phyloP scores from a whole-genome alignment of 2,797 vertebrate species.

The Mycteria americana region DNA sequence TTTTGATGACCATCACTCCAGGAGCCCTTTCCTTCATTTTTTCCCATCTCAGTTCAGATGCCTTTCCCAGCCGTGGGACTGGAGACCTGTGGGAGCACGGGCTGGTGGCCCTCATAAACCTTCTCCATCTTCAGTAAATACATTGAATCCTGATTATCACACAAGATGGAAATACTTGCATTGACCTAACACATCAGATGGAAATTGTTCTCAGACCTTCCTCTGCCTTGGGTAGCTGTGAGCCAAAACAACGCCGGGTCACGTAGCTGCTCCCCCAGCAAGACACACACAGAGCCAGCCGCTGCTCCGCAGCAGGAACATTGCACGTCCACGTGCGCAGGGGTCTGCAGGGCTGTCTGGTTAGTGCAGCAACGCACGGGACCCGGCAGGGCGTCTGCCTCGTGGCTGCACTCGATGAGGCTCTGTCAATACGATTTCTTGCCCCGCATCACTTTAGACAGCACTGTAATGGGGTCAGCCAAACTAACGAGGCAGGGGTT shows the following conservation, averaged over 20 bases:
- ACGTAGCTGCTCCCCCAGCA: neutral
- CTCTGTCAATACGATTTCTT: neutral
- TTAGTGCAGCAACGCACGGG: rapidly evolving
- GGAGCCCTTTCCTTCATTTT: neutral
- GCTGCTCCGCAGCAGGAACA: neutral
- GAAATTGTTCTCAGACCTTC: neutral
- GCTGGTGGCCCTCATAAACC: neutral
- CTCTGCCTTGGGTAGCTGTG: neutral
- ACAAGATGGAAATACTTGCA: neutral
- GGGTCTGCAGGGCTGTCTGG: neutral
- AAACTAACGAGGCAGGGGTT: neutral
- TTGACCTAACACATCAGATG: neutral
- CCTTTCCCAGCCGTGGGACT: neutral
- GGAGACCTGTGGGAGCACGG: neutral
- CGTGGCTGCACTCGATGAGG: neutral
- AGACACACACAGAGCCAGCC: neutral
- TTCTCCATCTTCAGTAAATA: neutral
- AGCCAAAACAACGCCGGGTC: neutral
- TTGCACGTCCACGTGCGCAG: rapidly evolving
- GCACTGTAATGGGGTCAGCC: neutral
- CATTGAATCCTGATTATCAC: neutral
- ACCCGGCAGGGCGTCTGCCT: neutral
- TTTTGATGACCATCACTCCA: neutral
- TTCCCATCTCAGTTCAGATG: no score
- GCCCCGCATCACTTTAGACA: neutral